phyloP scores from a whole-genome alignment of 2,888 invertebrate genomes.

The Diachrysia chrysitis region DNA sequence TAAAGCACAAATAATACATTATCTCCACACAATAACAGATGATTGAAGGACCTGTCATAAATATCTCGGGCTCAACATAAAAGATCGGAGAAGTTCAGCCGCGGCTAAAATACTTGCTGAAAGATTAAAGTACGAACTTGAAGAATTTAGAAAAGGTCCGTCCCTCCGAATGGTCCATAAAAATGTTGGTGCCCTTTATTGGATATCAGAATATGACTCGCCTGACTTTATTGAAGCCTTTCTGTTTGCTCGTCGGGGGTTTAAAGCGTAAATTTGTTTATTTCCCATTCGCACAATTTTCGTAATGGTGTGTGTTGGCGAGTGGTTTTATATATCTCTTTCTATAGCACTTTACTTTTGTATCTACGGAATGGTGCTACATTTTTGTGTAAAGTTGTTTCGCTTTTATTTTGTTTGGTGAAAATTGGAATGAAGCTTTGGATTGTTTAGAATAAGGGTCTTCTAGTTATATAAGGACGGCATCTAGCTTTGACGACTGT shows the following conservation, averaged over 20 bases:
- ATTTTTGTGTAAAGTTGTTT: slow-evolving; percentile 5
- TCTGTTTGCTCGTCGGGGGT: slow-evolving; percentile 16
- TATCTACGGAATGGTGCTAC: neutral
- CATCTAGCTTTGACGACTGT: neutral
- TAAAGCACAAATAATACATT: slow-evolving; percentile 11
- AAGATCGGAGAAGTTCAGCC: slow-evolving; percentile 74
- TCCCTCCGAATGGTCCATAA: slow-evolving; percentile 79
- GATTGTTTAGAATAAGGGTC: slow-evolving; percentile 4
- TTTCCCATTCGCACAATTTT: slow-evolving; percentile 34
- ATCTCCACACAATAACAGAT: slow-evolving; percentile 50
- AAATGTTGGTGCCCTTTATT: slow-evolving; percentile 79
- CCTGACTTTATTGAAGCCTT: slow-evolving; percentile 62
- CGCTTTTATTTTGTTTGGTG: slow-evolving; percentile 6
- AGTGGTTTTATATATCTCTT: slow-evolving; percentile 22
- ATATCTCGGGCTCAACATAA: slow-evolving; percentile 66
- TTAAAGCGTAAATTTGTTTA: slow-evolving; percentile 41
- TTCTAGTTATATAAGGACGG: neutral
- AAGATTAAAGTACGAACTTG: slow-evolving; percentile 79
- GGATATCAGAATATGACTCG: slow-evolving; percentile 74
- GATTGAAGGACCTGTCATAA: slow-evolving; percentile 59
- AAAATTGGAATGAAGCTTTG: neutral
- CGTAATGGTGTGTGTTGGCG: slow-evolving; percentile 34
- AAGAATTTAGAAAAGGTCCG: slow-evolving; percentile 77
- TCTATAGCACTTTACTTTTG: slow-evolving; percentile 9
- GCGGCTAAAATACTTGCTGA: slow-evolving; percentile 76